Percentiles rank a stretch among this genome's conserved stretches.
Conservation (phyloP, 2,888 invertebrate species). For the Cheilosia variabilis region DNA sequence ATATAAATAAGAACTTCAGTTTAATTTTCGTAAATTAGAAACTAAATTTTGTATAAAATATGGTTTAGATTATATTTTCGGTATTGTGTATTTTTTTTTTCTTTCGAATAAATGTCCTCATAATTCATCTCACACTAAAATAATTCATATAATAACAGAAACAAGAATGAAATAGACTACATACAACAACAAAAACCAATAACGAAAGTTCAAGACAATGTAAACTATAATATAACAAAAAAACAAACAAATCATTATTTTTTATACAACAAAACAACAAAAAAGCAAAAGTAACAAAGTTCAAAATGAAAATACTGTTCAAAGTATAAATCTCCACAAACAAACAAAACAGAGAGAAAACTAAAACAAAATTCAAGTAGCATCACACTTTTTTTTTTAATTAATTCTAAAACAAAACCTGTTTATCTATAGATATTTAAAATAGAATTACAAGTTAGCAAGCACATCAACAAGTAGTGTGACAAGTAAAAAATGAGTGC, state of each 20-base stretch:
- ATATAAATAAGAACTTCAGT: constrained; percentile 35
- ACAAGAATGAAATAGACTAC: constrained; percentile 44
- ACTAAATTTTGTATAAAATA: constrained; percentile 24
- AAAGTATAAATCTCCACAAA: constrained; percentile 78
- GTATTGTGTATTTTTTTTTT: constrained; percentile 11
- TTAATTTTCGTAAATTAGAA: constrained; percentile 24
- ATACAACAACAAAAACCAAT: constrained; percentile 59
- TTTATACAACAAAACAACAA: constrained; percentile 73
- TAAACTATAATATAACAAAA: constrained; percentile 67
- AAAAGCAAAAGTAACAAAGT: constrained; percentile 78
- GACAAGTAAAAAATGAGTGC: constrained; percentile 19
- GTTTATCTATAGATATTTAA: constrained; percentile 38
- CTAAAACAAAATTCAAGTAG: constrained; percentile 45
- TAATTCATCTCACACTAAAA: constrained; percentile 52
- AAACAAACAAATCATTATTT: constrained; percentile 63
- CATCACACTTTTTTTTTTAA: constrained; percentile 36
- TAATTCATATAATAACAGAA: constrained; percentile 7
- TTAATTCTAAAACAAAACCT: constrained; percentile 29
- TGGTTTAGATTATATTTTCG: constrained; percentile 23
- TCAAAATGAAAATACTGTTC: constrained; percentile 83
- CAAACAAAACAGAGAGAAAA: constrained; percentile 43
- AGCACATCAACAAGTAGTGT: background rate
- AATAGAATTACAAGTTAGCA: constrained; percentile 37
- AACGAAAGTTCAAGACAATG: constrained; percentile 72
- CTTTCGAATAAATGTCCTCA: constrained; percentile 24